These are phyloP conservation scores for Brachyhypopomus gauderio DNA, from an alignment of 2,113 vertebrate genomes.

Conservation along the genomic window DNA sequence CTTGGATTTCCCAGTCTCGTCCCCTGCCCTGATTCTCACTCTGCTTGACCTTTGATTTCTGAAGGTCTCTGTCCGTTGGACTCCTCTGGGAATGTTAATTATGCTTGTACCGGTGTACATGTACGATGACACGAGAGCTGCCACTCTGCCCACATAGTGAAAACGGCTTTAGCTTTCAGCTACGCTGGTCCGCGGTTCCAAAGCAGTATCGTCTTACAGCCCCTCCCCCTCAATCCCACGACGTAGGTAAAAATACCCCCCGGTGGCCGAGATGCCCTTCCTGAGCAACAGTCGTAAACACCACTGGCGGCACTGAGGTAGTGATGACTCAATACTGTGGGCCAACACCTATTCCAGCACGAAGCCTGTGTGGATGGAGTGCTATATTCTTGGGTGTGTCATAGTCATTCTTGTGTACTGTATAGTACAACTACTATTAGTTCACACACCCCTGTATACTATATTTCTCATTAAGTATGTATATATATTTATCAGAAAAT, in stretches of 20 bases:
- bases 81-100: slow-evolving; percentile 7
- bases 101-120: slow-evolving; percentile 37
- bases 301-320: neutral
- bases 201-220: slow-evolving; percentile 47
- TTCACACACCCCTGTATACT: too few relatives aligned
- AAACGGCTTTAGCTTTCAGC: slow-evolving; percentile 42
- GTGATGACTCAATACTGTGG: slow-evolving; percentile 28
- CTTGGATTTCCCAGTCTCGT: neutral
- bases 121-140: slow-evolving; percentile 42
- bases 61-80: slow-evolving; percentile 22
- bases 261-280: slow-evolving; percentile 32
- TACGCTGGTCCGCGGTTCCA: slow-evolving; percentile 7
- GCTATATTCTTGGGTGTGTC: neutral
- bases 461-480: too few relatives aligned
- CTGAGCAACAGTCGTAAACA: slow-evolving; percentile 40
- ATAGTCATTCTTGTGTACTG: neutral
- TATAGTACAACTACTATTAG: too few relatives aligned
- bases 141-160: slow-evolving; percentile 36
- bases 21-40: slow-evolving; percentile 10
- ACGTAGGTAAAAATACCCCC: slow-evolving; percentile 52
- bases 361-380: neutral
- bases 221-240: slow-evolving; percentile 39
- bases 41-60: slow-evolving; percentile 52
- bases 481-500: too few relatives aligned
- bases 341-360: neutral